These are phyloP conservation scores for Trichogramma pretiosum DNA, from an alignment of 1,140 invertebrate genomes.

Conservation along the genomic window DNA sequence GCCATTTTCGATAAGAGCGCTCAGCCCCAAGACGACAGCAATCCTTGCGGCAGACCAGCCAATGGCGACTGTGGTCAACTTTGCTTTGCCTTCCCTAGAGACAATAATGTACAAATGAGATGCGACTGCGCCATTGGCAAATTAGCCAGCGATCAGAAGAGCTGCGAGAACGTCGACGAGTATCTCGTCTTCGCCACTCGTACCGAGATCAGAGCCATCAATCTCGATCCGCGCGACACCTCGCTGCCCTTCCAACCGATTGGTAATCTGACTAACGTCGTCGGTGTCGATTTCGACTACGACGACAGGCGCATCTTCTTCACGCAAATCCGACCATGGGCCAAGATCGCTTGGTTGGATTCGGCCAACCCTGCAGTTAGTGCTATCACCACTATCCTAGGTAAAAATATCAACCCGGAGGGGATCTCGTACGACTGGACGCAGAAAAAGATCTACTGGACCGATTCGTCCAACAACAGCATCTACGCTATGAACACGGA, in stretches of 20 bases:
- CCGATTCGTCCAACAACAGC: slow-evolving; percentile 86
- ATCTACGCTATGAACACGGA: slow-evolving; percentile 93
- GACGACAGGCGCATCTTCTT: slow-evolving; percentile 78
- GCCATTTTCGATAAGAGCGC: slow-evolving; percentile 81
- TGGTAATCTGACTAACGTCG: slow-evolving; percentile 89
- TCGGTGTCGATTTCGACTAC: slow-evolving; percentile 93
- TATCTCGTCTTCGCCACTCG: slow-evolving; percentile 86
- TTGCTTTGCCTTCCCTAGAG: slow-evolving; percentile 83
- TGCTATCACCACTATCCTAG: slow-evolving; percentile 65
- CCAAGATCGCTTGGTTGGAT: slow-evolving; percentile 73
- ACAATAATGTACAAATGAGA: slow-evolving; percentile 29
- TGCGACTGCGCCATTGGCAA: slow-evolving; percentile 90
- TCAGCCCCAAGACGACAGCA: slow-evolving; percentile 71
- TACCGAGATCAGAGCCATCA: slow-evolving; percentile 80
- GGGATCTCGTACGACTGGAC: slow-evolving; percentile 97
- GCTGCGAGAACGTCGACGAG: slow-evolving; percentile 76
- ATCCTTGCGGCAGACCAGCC: slow-evolving; percentile 64
- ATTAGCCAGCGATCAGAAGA: slow-evolving; percentile 51
- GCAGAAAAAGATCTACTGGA: slow-evolving; percentile 94
- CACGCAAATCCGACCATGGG: slow-evolving; percentile 85
- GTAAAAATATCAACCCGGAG: slow-evolving; percentile 82
- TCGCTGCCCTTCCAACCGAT: slow-evolving; percentile 78
- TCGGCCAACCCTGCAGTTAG: slow-evolving; percentile 54
- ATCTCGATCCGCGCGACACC: slow-evolving; percentile 71
- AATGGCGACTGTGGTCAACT: slow-evolving; percentile 87